phyloP scores from a whole-genome alignment of 2,888 invertebrate species.

The Hydriomena furcata region DNA sequence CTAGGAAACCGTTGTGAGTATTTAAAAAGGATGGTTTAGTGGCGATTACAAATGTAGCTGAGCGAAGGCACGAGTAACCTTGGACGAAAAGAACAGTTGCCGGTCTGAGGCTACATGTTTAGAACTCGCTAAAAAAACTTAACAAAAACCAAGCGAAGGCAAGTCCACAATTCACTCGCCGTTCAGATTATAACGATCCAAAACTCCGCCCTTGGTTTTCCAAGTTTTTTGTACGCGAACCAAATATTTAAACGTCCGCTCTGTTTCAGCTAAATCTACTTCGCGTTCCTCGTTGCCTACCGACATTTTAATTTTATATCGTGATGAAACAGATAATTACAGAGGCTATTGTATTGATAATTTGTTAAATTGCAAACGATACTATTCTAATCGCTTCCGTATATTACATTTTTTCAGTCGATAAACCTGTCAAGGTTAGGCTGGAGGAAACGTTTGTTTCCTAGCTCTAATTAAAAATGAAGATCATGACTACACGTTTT shows the following conservation, averaged over 20 bases:
- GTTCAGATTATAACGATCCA: slow-evolving; percentile 70
- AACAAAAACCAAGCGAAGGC: slow-evolving; percentile 67
- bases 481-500: slow-evolving; percentile 41
- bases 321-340: slow-evolving; percentile 56
- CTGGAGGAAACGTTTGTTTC: slow-evolving; percentile 35
- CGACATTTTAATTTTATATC: slow-evolving; percentile 32
- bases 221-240: slow-evolving; percentile 53
- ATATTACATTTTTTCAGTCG: slow-evolving; percentile 40
- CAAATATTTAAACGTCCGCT: slow-evolving; percentile 48
- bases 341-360: slow-evolving; percentile 62
- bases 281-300: slow-evolving; percentile 31
- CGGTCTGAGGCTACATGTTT: slow-evolving; percentile 55
- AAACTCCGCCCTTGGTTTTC: slow-evolving; percentile 70
- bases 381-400: slow-evolving; percentile 66
- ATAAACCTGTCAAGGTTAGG: slow-evolving; percentile 32
- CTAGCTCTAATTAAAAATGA: slow-evolving; percentile 38
- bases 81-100: slow-evolving; percentile 71
- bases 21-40: slow-evolving; percentile 43
- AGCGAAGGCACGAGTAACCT: slow-evolving; percentile 57
- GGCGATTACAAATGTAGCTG: slow-evolving; percentile 33
- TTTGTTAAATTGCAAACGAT: slow-evolving; percentile 61
- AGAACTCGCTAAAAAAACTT: slow-evolving; percentile 59
- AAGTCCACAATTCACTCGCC: slow-evolving; percentile 59
- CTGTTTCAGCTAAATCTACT: slow-evolving; percentile 38
- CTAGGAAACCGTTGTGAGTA: slow-evolving; percentile 59